Evolutionary conservation across 2,797 vertebrate genomes (phyloP).

Genomic region (Enteromius afrohamiltoni): DNA sequence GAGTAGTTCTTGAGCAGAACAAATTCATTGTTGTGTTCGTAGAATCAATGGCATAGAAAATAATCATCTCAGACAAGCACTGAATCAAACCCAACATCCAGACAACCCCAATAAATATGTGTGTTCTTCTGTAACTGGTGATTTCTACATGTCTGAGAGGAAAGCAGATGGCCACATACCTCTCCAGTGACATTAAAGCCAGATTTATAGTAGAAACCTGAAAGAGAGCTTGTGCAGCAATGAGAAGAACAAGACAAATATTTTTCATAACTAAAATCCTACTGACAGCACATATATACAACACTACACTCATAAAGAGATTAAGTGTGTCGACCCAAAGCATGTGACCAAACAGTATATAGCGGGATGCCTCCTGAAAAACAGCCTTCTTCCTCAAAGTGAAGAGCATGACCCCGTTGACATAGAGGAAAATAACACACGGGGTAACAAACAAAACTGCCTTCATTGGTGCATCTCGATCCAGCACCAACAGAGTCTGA

Average conservation of each 20-base stretch:
- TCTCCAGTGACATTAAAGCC: conserved; percentile 30
- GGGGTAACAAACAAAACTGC: conserved; percentile 19
- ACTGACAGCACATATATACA: conserved; percentile 62
- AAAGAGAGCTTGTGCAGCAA: conserved; percentile 36
- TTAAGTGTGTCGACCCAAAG: conserved; percentile 50
- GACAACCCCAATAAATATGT: conserved; percentile 61
- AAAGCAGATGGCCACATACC: conserved; percentile 34
- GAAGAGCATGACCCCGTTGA: conserved; percentile 70
- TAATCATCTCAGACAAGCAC: conserved; percentile 2
- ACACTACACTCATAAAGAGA: conserved; percentile 38
- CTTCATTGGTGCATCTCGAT: conserved; percentile 14
- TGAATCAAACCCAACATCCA: conserved; percentile 5
- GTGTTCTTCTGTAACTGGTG: conserved; percentile 49
- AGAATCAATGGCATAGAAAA: conserved; percentile 1
- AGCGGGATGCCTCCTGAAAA: conserved; percentile 65
- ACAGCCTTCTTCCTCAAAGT: conserved; percentile 63
- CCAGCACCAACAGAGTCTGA: background rate
- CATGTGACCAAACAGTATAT: conserved; percentile 73
- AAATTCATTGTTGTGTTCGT: background rate
- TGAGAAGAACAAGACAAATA: conserved; percentile 51
- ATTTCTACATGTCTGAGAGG: conserved; percentile 32
- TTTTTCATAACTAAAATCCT: conserved; percentile 38
- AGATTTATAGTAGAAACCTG: conserved; percentile 64
- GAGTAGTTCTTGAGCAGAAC: conserved; percentile 26
- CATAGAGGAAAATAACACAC: conserved; percentile 58